Evolutionary conservation across 2,888 invertebrate species (phyloP), one percentile per base, ranked within the genome.

Genomic region (Neoitamus cyanurus): DNA sequence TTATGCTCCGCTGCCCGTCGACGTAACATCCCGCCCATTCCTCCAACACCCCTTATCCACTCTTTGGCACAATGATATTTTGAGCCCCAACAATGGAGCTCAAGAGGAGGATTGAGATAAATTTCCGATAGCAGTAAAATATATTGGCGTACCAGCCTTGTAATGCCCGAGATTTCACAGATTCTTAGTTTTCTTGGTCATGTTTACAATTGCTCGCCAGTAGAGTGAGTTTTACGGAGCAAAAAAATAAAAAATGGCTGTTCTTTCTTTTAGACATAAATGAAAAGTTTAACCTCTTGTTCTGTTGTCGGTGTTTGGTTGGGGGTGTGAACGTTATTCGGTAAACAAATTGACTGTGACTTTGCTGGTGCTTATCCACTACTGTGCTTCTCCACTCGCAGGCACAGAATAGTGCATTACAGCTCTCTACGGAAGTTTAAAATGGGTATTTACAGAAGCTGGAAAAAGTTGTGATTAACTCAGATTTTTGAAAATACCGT

Each of bases 161-260:
- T 77, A 77, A 77, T 46, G 46, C 30, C 58, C 20, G 42, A 77
- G 77, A 77, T 77, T 77, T 77, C 46, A 77, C 46, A 46, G 77
- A 77, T 77, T 77, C 46, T 77, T 77, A 46, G 77, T 77, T 77
- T 28, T 46, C 77, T 42, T 77, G 77, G 77, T 77, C 77, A 77
- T 77, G 77, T 77, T 46, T 77, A 46, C 46, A 46, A 30, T 77
- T 28, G 46, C 30, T 77, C 13, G 4, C 30, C 28, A 46, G 28
- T 46, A n/a, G 46, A 42, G 42, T 30, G 46, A 28, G 28, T 30
- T 77, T 25, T 46, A 28, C 58, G 9, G 25, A 25, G 20, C 20
- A 25, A 58, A 58, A 58, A 58, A 7, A 1, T 58, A 25, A 58
- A 58, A 58, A 58, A 7, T 1, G 58, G 7, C 20, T 58, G 9